Evolutionary conservation across 1,140 invertebrate genomes (phyloP), one percentile per base, ranked within the genome.

Genomic region (Bradysia coprophila): DNA sequence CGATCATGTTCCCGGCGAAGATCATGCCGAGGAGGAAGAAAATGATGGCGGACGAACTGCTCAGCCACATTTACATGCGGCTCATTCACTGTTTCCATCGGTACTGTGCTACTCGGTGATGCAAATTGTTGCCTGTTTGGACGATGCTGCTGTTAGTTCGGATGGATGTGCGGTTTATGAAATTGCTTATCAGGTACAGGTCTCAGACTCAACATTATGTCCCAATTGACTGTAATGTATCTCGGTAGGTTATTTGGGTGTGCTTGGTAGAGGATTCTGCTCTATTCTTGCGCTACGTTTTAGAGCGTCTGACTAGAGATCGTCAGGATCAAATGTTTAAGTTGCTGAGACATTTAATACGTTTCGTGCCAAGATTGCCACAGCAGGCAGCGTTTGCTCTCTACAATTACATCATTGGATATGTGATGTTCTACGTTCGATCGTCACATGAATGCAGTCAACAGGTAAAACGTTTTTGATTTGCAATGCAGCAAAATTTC

Each of bases 381-480:
- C 88, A 95, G 47, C 94, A 99, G 63, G 93, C 94, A 5, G 95
- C 95, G 1, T 97, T 96, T 64, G 86, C 90, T n/a, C 61, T 99
- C 0, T 96, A 98, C 60, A 99, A 99, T 69, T 98, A 98, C 50
- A 83, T 99, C 46, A 96, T 98, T 53, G 96, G 96, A 15, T 98
- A 96, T 55, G 85, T 98, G 1, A 98, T 99, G 94, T 98, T 96
- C 65, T 97, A 98, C 56, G 92, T 97, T 1, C 64, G 96, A 41
- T 81, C 89, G 9, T 89, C 93, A 0, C 87, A 92, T 53, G 92
- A 97, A 56, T 82, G 87, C 23, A 87, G 88, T 2, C 88, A 95
- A 53, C 84, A 89, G 51, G 56, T 68, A 36, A 11, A 16, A 21
- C 11, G 6, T 6, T 21, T 6, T 5, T 39, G 8, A n/a, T n/a